These are phyloP conservation scores for Orbicella faveolata DNA, from an alignment of 64 coral and sea anemone species.

Conservation along the genomic window DNA sequence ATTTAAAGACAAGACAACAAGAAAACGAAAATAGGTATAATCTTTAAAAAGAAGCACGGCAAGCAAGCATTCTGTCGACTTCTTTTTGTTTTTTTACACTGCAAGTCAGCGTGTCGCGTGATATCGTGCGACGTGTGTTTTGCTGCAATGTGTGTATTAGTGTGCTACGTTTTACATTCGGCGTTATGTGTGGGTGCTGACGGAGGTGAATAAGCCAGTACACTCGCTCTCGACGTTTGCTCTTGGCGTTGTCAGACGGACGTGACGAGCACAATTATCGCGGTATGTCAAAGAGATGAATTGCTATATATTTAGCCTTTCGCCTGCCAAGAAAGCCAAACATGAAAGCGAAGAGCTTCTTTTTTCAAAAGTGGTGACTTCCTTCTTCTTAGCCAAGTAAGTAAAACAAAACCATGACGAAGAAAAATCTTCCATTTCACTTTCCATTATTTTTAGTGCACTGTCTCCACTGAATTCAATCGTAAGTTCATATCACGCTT, in stretches of 20 bases:
- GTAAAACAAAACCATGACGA: background rate
- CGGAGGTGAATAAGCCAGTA: background rate
- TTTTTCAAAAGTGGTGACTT: background rate
- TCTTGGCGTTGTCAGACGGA: background rate
- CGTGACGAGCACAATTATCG: background rate
- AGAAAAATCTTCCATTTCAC: background rate
- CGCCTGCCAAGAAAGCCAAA: background rate
- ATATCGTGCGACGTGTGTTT: background rate
- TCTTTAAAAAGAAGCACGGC: background rate
- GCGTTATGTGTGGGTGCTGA: background rate
- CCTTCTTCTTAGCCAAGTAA: background rate
- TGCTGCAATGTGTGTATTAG: no score
- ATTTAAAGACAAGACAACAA: background rate
- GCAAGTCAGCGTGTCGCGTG: background rate
- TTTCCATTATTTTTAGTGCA: no score
- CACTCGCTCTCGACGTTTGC: background rate
- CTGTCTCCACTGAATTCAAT: no score
- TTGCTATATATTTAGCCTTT: background rate
- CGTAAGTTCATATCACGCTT: no score
- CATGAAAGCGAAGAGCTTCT: background rate
- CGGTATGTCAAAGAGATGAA: constrained; percentile 6
- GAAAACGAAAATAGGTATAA: background rate
- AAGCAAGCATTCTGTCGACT: background rate
- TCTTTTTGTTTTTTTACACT: background rate
- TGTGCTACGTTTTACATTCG: background rate